phyloP scores from a whole-genome alignment of 1,140 invertebrate species.

The Trichoplusia ni region DNA sequence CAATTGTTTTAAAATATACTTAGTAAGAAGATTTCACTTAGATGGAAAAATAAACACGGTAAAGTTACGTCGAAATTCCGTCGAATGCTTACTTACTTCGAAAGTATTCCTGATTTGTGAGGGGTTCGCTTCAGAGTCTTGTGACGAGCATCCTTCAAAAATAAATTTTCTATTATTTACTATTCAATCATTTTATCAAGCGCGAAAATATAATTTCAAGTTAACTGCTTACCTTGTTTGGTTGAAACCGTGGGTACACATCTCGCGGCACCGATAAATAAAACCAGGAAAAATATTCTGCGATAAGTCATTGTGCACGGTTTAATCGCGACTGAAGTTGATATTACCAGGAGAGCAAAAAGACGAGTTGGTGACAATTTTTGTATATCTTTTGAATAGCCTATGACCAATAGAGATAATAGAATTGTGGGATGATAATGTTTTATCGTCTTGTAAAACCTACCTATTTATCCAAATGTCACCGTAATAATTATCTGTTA shows the following conservation, averaged over 20 bases:
- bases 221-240: neutral
- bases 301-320: conserved; percentile 28
- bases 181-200: neutral
- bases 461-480: neutral
- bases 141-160: too few species aligned
- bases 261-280: conserved; percentile 12
- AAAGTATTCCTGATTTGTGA: too few species aligned
- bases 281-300: conserved; percentile 9
- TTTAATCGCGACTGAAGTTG: conserved; percentile 6
- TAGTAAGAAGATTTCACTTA: neutral
- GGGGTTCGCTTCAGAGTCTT: too few species aligned
- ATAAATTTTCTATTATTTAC: too few species aligned
- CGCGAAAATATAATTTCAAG: neutral
- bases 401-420: conserved; percentile 28
- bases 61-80: too few species aligned
- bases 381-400: conserved; percentile 12
- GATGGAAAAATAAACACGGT: too few species aligned
- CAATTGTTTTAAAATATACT: neutral
- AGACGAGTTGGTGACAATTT: conserved; percentile 7
- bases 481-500: neutral
- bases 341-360: conserved; percentile 5
- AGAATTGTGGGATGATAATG: conserved; percentile 2
- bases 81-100: conserved; percentile 10
- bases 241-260: conserved; percentile 3
- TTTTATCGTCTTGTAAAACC: neutral